These are phyloP conservation scores for Drosophila punjabiensis DNA, from an alignment of 1,140 invertebrate genomes.

Conservation along the genomic window DNA sequence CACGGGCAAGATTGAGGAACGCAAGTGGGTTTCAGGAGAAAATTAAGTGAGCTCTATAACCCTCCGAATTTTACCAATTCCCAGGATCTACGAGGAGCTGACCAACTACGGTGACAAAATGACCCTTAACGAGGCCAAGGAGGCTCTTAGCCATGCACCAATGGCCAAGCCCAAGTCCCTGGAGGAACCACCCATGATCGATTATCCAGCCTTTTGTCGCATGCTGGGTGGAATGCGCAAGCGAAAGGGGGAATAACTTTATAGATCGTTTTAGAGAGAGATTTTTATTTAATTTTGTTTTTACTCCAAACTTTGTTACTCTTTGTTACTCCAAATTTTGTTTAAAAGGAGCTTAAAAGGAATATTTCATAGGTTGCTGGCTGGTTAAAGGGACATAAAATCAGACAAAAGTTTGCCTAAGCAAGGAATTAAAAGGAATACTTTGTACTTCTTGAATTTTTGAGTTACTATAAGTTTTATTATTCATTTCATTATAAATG, in stretches of 20 bases:
- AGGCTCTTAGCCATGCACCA: slow-evolving; percentile 88
- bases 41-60: neutral
- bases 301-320: too few relatives aligned
- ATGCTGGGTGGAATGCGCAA: slow-evolving; percentile 87
- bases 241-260: slow-evolving; percentile 49
- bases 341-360: neutral
- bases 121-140: slow-evolving; percentile 87
- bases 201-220: slow-evolving; percentile 88
- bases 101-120: slow-evolving; percentile 88
- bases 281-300: neutral
- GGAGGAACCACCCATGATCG: slow-evolving; percentile 86
- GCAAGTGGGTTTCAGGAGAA: slow-evolving; percentile 85
- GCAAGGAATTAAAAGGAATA: neutral
- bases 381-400: neutral
- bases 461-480: neutral
- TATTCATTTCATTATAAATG: neutral
- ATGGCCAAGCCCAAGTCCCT: slow-evolving; percentile 86
- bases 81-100: slow-evolving; percentile 87
- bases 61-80: neutral
- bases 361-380: neutral
- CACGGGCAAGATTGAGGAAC: slow-evolving; percentile 87
- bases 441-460: neutral
- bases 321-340: too few relatives aligned
- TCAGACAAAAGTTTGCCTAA: neutral
- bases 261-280: neutral